A percentile compares a stretch with the other conserved stretches of the same genome.
Conservation (phyloP, 2,888 invertebrate species). For the Caenorhabditis sp. region DNA sequence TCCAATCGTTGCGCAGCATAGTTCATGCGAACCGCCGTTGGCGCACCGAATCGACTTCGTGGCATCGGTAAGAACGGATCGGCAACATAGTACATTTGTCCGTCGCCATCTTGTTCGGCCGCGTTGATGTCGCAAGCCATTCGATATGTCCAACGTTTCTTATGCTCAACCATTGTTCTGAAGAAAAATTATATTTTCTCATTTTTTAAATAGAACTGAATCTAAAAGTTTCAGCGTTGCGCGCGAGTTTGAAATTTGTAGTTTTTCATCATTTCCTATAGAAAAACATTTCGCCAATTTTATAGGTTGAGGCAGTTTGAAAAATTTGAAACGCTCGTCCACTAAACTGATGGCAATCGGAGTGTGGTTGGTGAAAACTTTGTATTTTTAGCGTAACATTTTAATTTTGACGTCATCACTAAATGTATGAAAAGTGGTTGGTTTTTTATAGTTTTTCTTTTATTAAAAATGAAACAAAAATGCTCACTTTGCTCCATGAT, state of each 20-base stretch:
- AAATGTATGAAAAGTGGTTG: neutral
- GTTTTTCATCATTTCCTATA: too few relatives aligned
- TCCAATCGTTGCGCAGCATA: conserved; percentile 31
- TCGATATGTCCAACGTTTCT: conserved; percentile 32
- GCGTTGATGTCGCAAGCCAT: conserved; percentile 33
- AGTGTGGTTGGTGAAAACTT: too few relatives aligned
- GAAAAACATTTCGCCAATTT: too few relatives aligned
- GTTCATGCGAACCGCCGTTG: conserved; percentile 26
- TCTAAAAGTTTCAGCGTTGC: too few relatives aligned
- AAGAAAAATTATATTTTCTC: conserved; percentile 3
- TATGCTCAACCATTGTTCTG: conserved; percentile 33
- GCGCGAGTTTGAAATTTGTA: too few relatives aligned
- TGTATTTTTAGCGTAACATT: too few relatives aligned
- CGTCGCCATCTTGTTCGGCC: conserved; percentile 21
- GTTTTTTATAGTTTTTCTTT: too few relatives aligned
- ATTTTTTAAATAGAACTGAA: too few relatives aligned
- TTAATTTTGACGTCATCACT: too few relatives aligned
- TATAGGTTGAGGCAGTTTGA: too few relatives aligned
- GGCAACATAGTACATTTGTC: conserved; percentile 27
- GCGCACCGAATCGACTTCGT: conserved; percentile 4
- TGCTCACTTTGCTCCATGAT: conserved; percentile 22
- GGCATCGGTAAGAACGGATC: conserved; percentile 34
- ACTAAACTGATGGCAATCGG: too few relatives aligned
- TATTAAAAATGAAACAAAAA: neutral
- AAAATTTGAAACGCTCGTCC: too few relatives aligned